Percentiles rank a stretch among this genome's conserved stretches.
Conservation (phyloP, 2,888 invertebrate species). For the Standfussiana lucernea region DNA sequence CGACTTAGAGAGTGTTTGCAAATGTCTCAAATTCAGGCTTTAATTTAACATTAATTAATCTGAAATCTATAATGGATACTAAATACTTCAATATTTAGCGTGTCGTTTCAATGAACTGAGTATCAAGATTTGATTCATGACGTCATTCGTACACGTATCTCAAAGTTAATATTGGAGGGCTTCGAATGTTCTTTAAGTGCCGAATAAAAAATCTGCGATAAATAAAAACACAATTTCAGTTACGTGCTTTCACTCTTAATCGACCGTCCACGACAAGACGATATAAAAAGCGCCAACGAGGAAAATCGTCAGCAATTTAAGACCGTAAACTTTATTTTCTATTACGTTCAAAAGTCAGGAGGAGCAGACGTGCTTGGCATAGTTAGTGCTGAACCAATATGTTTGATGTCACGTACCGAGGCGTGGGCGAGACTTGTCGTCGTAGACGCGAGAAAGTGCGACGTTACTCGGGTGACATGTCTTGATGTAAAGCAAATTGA, state of each 20-base stretch:
- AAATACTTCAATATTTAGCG: conserved; percentile 4
- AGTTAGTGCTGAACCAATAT: conserved; percentile 56
- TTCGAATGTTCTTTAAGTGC: neutral
- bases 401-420: conserved; percentile 59
- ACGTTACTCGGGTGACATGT: conserved; percentile 16
- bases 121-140: neutral
- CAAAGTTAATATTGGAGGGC: too few species aligned
- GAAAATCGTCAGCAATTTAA: conserved; percentile 49
- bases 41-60: too few species aligned
- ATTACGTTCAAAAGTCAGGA: conserved; percentile 56
- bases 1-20: conserved; percentile 24
- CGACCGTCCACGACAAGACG: neutral
- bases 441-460: conserved; percentile 23
- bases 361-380: conserved; percentile 58
- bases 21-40: neutral
- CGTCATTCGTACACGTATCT: neutral
- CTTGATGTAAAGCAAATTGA: conserved; percentile 19
- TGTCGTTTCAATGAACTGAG: neutral
- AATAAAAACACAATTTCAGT: conserved; percentile 1
- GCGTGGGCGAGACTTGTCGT: conserved; percentile 46
- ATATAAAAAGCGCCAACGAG: conserved; percentile 26
- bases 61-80: neutral
- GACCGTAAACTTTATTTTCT: conserved; percentile 61
- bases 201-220: neutral
- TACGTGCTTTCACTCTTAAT: conserved; percentile 32